phyloP scores from a whole-genome alignment of 2,113 vertebrate species.

The Barnardius zonarius region DNA sequence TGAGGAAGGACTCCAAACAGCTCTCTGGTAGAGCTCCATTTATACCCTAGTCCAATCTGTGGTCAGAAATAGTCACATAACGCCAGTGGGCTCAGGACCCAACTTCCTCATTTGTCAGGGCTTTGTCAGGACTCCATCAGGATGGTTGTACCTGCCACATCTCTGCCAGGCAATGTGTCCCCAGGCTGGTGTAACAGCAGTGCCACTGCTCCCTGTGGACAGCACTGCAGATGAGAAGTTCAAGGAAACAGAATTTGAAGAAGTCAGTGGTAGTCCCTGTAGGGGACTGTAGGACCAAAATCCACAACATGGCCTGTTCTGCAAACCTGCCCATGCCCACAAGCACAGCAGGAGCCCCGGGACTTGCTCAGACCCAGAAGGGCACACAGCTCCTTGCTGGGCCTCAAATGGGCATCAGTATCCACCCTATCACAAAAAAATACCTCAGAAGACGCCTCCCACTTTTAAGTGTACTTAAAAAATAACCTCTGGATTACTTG shows the following conservation, averaged over 20 bases:
- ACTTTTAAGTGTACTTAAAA: too few relatives aligned
- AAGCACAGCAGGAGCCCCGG: background rate
- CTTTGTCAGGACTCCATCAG: background rate
- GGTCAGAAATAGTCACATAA: background rate
- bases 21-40: background rate
- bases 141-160: background rate
- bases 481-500: background rate
- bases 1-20: background rate
- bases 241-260: background rate
- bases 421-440: background rate
- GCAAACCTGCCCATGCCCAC: background rate
- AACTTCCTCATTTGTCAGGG: background rate
- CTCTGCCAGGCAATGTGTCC: background rate
- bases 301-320: background rate
- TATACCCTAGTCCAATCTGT: background rate
- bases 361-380: background rate
- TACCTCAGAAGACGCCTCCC: background rate
- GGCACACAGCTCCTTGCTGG: background rate
- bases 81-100: background rate
- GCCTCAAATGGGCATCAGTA: background rate
- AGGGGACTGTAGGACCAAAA: background rate
- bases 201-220: background rate
- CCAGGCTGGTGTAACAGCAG: background rate
- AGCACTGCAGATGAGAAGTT: background rate
- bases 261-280: background rate